phyloP scores from a whole-genome alignment of 2,797 vertebrate genomes.

The Muraenolepis orangiensis region DNA sequence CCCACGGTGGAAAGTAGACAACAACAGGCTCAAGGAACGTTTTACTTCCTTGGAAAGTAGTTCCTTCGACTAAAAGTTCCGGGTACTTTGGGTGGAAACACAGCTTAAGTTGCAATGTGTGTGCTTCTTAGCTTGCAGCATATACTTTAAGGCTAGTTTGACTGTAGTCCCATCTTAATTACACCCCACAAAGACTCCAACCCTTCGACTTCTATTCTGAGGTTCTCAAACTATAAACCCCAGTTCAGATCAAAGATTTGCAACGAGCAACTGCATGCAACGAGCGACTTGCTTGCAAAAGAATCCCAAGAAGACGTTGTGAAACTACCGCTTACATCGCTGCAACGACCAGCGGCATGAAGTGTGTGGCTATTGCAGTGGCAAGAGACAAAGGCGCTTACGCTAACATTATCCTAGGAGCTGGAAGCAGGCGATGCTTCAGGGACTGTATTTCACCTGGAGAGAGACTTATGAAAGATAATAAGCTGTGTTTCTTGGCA shows the following conservation, averaged over 20 bases:
- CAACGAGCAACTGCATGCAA: neutral
- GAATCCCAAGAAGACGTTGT: neutral
- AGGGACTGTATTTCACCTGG: too few species aligned
- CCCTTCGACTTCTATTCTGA: constrained; percentile 45
- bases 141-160: constrained; percentile 38
- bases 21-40: too few species aligned
- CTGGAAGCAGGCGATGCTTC: too few species aligned
- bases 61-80: too few species aligned
- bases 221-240: neutral
- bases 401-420: neutral
- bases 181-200: constrained; percentile 46
- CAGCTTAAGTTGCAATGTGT: constrained; percentile 22
- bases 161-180: constrained; percentile 56
- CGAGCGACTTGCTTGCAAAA: neutral
- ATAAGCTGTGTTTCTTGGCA: neutral
- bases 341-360: too few species aligned
- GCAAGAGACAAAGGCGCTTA: neutral
- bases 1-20: too few species aligned
- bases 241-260: neutral
- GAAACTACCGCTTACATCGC: neutral
- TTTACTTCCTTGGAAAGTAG: too few species aligned
- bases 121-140: constrained; percentile 48
- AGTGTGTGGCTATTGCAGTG: neutral
- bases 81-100: too few species aligned
- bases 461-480: too few species aligned